These are phyloP conservation scores for Bombus difficillimus DNA, from an alignment of 1,140 invertebrate genomes.

Conservation along the genomic window DNA sequence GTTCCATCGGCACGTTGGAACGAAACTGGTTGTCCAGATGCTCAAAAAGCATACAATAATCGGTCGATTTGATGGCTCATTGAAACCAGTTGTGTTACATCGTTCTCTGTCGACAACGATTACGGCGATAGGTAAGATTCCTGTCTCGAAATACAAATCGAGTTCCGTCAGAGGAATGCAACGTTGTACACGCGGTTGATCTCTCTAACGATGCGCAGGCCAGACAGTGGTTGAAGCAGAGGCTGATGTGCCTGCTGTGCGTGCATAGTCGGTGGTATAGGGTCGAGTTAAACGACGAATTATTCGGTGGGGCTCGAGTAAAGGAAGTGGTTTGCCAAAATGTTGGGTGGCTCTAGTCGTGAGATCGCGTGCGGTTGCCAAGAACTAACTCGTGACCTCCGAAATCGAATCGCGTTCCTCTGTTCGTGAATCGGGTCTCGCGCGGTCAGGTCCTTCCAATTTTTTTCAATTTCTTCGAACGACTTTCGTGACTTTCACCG, in stretches of 20 bases:
- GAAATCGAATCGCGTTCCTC: background rate
- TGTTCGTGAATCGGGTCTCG: background rate
- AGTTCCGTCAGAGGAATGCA: background rate
- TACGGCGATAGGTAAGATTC: background rate
- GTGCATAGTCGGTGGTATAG: background rate
- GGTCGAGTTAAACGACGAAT: constrained; percentile 10
- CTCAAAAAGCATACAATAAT: background rate
- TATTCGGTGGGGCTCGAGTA: background rate
- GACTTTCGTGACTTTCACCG: constrained; percentile 49
- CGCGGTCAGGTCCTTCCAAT: background rate
- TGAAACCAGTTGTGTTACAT: constrained; percentile 1
- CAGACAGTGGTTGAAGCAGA: background rate
- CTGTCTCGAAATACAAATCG: background rate
- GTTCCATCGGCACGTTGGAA: background rate
- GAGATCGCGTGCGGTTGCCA: constrained; percentile 51
- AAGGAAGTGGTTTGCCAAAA: constrained; percentile 31
- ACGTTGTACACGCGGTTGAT: constrained; percentile 1
- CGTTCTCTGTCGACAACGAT: background rate
- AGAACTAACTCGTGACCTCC: constrained; percentile 63
- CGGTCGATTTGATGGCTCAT: background rate
- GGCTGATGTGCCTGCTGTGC: background rate
- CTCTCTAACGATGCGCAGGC: background rate
- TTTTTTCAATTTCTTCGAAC: constrained; percentile 50
- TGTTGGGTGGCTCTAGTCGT: background rate
- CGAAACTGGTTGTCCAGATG: background rate